Conservation (phyloP, 2,888 invertebrate species). For the Itoplectis maculator region DNA sequence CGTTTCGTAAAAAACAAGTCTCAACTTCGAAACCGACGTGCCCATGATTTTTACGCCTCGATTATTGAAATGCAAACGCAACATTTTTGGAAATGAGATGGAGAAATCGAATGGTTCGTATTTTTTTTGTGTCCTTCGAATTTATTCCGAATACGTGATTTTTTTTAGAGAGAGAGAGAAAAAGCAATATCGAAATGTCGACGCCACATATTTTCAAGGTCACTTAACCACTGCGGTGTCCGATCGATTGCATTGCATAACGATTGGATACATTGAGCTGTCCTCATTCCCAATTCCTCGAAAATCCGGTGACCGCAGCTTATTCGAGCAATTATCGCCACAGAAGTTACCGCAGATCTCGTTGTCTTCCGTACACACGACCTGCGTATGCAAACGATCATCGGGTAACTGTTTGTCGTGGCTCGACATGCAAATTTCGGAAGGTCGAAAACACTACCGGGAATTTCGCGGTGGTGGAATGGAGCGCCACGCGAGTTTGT, state of each 20-base stretch:
- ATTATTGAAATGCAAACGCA: neutral
- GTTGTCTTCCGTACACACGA: neutral
- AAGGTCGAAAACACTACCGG: neutral
- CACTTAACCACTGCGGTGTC: neutral
- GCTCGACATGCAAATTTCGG: neutral
- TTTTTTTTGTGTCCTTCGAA: neutral
- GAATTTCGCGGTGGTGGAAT: too few relatives aligned
- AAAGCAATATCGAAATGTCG: neutral
- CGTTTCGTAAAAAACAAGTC: neutral
- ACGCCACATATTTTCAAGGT: neutral
- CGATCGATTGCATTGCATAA: neutral
- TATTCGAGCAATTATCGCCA: neutral
- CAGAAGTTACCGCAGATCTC: neutral
- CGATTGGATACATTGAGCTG: neutral
- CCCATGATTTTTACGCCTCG: neutral
- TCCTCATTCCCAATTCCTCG: neutral
- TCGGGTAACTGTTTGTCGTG: neutral
- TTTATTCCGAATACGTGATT: neutral
- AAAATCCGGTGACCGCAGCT: neutral
- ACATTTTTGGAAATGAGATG: slow-evolving; percentile 11
- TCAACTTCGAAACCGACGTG: neutral
- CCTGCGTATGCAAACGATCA: neutral
- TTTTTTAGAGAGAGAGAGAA: neutral
- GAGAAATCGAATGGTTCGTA: slow-evolving; percentile 10
- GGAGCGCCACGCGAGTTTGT: neutral